phyloP scores from a whole-genome alignment of 2,888 invertebrate species.

The Dorcus parallelipipedus region DNA sequence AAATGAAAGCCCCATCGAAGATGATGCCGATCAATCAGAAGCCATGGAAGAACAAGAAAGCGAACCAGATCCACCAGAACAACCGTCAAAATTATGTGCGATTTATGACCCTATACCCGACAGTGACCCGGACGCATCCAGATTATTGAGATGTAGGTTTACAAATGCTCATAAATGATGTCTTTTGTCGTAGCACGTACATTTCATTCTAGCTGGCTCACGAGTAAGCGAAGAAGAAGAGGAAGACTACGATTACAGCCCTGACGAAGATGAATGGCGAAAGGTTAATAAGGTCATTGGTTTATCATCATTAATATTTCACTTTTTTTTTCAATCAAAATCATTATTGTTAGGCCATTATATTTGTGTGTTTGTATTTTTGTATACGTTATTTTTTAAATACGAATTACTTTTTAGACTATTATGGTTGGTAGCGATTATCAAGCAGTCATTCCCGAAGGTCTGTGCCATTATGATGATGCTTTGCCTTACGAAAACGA shows the following conservation, averaged over 20 bases:
- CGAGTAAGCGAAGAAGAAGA: conserved; percentile 77
- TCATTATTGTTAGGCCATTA: neutral
- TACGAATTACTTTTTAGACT: conserved; percentile 52
- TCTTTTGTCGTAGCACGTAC: neutral
- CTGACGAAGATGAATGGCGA: conserved; percentile 85
- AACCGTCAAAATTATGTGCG: conserved; percentile 55
- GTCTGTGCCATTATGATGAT: conserved; percentile 88
- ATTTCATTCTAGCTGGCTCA: conserved; percentile 55
- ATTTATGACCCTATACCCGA: conserved; percentile 53
- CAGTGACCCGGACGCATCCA: conserved; percentile 46
- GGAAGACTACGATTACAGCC: conserved; percentile 78
- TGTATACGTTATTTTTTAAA: neutral
- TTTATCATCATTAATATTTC: conserved; percentile 9
- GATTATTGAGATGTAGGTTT: conserved; percentile 53
- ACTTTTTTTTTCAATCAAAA: conserved; percentile 1
- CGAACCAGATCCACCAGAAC: conserved; percentile 39
- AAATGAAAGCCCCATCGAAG: conserved; percentile 45
- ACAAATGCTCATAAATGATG: neutral
- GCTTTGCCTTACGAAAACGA: conserved; percentile 94
- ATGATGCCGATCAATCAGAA: conserved; percentile 47
- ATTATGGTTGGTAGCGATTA: conserved; percentile 94
- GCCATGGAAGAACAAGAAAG: conserved; percentile 51
- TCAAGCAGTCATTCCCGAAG: conserved; percentile 92
- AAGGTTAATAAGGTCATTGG: conserved; percentile 55
- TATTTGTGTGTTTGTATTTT: neutral